Percentiles rank a stretch among this genome's conserved stretches.
phyloP scores from a whole-genome alignment of 2,797 vertebrate species.

The Sebastes hopkinsi region DNA sequence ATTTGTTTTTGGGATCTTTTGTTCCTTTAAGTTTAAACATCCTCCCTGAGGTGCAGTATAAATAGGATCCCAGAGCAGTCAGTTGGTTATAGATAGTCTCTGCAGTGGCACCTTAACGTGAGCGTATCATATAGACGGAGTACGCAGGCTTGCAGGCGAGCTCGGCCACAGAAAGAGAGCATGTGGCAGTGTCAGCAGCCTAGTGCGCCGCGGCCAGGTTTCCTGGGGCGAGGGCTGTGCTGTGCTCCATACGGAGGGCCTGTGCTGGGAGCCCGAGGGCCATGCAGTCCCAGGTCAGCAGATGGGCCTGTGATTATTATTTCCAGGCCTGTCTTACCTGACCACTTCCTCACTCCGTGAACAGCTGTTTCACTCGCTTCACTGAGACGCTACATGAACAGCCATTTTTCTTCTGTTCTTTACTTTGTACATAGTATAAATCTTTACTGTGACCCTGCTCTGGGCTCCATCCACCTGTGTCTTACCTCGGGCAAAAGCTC shows the following conservation, averaged over 20 bases:
- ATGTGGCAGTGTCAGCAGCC: conserved; percentile 88
- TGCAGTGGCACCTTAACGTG: conserved; percentile 62
- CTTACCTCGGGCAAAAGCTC: conserved; percentile 89
- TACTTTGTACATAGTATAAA: conserved; percentile 94
- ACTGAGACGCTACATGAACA: conserved; percentile 86
- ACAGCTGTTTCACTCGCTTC: conserved; percentile 97
- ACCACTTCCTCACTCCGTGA: conserved; percentile 94
- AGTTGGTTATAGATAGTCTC: conserved; percentile 63
- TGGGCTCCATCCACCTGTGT: conserved; percentile 95
- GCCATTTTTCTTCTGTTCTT: conserved; percentile 97
- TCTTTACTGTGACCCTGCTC: conserved; percentile 95
- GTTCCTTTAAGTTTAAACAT: conserved; percentile 50
- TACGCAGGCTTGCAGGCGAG: conserved; percentile 42
- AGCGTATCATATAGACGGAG: conserved; percentile 43
- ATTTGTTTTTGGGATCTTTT: conserved; percentile 64
- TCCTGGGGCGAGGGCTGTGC: conserved; percentile 81
- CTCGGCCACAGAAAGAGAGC: conserved; percentile 77
- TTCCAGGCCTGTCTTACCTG: conserved; percentile 94
- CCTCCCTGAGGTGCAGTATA: conserved; percentile 50
- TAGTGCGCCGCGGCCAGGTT: conserved; percentile 79
- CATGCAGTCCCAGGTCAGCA: conserved; percentile 94
- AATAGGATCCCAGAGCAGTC: conserved; percentile 53
- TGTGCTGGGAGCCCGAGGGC: conserved; percentile 89
- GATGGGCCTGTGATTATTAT: conserved; percentile 97
- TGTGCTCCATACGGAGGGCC: conserved; percentile 91